phyloP scores from a whole-genome alignment of 1,140 invertebrate genomes.

The Triops longicaudatus region DNA sequence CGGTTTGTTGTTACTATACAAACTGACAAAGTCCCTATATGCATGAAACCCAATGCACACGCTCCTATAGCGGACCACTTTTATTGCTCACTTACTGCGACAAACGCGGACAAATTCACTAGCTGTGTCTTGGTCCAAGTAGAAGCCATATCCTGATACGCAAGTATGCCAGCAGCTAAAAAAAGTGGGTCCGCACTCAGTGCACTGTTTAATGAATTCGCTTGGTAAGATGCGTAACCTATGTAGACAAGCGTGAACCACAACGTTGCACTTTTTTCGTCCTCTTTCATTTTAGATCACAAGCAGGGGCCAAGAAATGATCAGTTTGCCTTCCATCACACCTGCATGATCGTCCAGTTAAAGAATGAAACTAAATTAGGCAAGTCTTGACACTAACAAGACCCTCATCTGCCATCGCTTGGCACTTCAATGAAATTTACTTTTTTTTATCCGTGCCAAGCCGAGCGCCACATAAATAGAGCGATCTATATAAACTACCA shows the following conservation, averaged over 20 bases:
- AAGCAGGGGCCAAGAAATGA: background rate
- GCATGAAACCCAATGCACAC: background rate
- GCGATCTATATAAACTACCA: background rate
- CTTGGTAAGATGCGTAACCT: background rate
- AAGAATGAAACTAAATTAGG: background rate
- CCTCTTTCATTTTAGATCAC: background rate
- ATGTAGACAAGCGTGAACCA: background rate
- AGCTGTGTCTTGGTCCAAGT: background rate
- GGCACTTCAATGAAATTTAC: background rate
- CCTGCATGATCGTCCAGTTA: background rate
- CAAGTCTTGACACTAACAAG: background rate
- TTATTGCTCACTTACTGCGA: background rate
- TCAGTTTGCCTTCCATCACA: background rate
- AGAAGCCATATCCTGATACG: background rate
- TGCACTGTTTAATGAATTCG: no score
- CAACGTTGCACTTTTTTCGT: background rate
- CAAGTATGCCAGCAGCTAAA: background rate
- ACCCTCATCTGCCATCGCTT: background rate
- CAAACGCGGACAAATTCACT: background rate
- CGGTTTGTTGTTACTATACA: conserved; percentile 2
- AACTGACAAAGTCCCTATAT: background rate
- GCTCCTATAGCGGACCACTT: background rate
- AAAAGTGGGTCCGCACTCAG: background rate
- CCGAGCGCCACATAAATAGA: no score
- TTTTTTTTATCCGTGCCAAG: background rate